A percentile compares a stretch with the other conserved stretches of the same genome.
Conservation (phyloP, 92 coral and sea anemone genomes). For the Pocillopora meandrina region DNA sequence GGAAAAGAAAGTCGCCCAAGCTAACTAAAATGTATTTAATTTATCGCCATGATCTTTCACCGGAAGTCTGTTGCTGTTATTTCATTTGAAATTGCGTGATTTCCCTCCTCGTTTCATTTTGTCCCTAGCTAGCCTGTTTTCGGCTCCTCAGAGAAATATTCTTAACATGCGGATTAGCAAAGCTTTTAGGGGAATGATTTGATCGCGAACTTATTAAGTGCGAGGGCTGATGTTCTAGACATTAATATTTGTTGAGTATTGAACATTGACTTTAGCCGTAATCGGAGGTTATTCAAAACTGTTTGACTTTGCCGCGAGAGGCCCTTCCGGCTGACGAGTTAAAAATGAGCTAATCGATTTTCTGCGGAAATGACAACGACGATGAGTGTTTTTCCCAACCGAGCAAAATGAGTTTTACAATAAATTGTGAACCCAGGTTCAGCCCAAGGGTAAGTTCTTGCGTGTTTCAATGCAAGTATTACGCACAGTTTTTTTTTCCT, state of each 20-base stretch:
- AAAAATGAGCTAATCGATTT: slow-evolving; percentile 42
- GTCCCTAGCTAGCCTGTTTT: background rate
- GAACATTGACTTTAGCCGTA: background rate
- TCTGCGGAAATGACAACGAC: slow-evolving; percentile 39
- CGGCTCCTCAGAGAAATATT: background rate
- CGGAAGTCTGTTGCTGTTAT: slow-evolving; percentile 33
- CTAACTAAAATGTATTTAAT: slow-evolving; percentile 30
- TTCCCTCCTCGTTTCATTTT: background rate
- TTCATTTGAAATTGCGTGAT: background rate
- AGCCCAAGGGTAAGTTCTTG: background rate
- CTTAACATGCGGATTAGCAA: slow-evolving; percentile 22
- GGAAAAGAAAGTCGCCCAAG: slow-evolving; percentile 21
- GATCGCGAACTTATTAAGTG: background rate
- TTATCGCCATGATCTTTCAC: slow-evolving; percentile 17
- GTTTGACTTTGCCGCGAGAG: slow-evolving; percentile 36
- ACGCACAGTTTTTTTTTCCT: background rate
- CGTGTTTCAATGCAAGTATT: background rate
- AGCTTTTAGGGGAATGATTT: slow-evolving; percentile 8
- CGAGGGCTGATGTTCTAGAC: background rate
- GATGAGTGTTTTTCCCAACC: slow-evolving; percentile 12
- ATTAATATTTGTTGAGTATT: background rate
- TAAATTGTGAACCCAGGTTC: slow-evolving; percentile 27
- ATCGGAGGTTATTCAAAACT: background rate
- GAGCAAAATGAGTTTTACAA: slow-evolving; percentile 31
- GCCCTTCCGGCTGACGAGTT: slow-evolving; percentile 40